Evolutionary conservation across 2,888 invertebrate species (phyloP), one percentile per base, ranked within the genome.

Genomic region (Zonitis immaculata): DNA sequence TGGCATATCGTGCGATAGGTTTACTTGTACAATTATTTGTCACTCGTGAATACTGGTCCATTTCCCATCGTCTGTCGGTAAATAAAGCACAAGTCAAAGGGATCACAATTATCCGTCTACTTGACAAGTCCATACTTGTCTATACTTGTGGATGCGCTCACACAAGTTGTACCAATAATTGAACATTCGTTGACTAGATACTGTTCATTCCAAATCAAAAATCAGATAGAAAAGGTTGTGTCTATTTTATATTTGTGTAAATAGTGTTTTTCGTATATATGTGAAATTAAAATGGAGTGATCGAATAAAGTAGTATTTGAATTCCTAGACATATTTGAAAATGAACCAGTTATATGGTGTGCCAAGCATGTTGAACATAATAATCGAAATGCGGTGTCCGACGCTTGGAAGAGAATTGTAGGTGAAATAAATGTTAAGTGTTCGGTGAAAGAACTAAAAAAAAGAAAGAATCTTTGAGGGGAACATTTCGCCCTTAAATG

Each of bases 381-480:
- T 68, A 76, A 76, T 65, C 72, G 76, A 66, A 68, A 64, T 47
- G 74, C 75, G 65, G 69, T 78, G 47, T 63, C 68, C 5, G 73
- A 73, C 43, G 77, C 78, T 12, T 79, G 79, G 78, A 63, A 66
- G n/a, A 68, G 77, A 62, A 77, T 79, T 59, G 73, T 75, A 62
- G 63, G 67, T 22, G 66, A 69, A 52, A 56, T 78, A 22, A 73
- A 73, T 57, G 67, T 73, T 47, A 62, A 72, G 57, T 74, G 67
- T 56, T 68, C 76, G 16, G 63, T 78, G 44, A 60, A 60, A 50
- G 76, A 76, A 54, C 64, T 79, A 20, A 79, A 79, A 66, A 77
- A 67, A 79, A 79, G 67, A 79, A 78, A 57, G 79, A 79, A 59
- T 77, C 77, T 1, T 58, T 79, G 52, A 78, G 79, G 79, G 75